A percentile compares a stretch with the other conserved stretches of the same genome.
phyloP scores from a whole-genome alignment of 2,797 vertebrate species.

The Setipinna tenuifilis region DNA sequence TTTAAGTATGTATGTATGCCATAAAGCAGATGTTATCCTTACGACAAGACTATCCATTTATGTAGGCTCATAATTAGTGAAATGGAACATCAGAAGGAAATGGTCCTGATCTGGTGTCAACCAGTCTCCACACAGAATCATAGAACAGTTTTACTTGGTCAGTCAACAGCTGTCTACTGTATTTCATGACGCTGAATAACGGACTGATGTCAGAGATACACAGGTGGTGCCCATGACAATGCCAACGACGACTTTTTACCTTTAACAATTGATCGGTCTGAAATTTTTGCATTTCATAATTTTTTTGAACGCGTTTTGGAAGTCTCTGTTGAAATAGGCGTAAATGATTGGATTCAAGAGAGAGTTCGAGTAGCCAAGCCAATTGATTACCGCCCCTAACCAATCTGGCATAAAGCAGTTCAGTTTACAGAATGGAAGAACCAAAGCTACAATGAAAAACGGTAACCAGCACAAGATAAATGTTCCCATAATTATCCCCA shows the following conservation, averaged over 20 bases:
- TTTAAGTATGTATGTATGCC: background rate
- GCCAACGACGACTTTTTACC: background rate
- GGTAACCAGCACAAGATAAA: conserved; percentile 99
- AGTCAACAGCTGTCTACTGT: background rate
- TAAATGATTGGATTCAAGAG: conserved; percentile 97
- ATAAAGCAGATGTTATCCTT: conserved; percentile 17
- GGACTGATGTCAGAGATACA: background rate
- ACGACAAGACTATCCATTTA: conserved; percentile 8
- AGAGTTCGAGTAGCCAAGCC: conserved; percentile 98
- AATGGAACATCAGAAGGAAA: background rate
- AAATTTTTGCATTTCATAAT: conserved; percentile 95
- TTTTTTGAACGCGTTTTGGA: conserved; percentile 98
- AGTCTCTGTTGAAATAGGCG: conserved; percentile 99
- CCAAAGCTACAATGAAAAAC: conserved; percentile 95
- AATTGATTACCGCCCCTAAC: conserved; percentile 91
- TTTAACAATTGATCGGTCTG: conserved; percentile 59
- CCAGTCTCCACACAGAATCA: background rate
- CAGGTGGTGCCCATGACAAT: background rate
- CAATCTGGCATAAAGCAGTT: conserved; percentile 91
- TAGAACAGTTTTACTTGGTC: background rate
- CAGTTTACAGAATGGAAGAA: conserved; percentile 90
- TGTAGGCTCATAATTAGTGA: conserved; percentile 2
- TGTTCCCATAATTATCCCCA: conserved; percentile 98
- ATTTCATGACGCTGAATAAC: background rate
- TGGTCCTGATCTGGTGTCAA: background rate